Evolutionary conservation across 2,888 invertebrate genomes (phyloP), one percentile per base, ranked within the genome.

Genomic region (Pachydiplax longipennis): DNA sequence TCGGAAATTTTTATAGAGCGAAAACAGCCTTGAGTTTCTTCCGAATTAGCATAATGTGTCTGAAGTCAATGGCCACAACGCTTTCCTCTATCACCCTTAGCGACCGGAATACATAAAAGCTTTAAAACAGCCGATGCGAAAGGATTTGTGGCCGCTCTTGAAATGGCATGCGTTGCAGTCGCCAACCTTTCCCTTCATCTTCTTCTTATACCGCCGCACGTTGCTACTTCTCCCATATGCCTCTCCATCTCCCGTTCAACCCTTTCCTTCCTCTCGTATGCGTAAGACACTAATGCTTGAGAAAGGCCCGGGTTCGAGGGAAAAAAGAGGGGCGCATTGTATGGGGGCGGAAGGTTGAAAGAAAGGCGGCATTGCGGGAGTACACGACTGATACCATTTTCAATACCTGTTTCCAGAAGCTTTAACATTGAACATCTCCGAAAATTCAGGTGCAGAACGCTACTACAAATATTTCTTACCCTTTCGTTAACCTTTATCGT

Each of bases 281-380:
- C 25, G 10, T n/a, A 83, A 53, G 83, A 61, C 87, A 61, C 35
- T 87, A 87, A 87, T 37, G 87, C 87, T 87, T 87, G 87, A 22
- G 87, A 61, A 87, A 87, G 87, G 87, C 61, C 87, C 22, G 61
- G 87, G 87, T 65, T 87, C 37, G 61, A 40, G 58, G 58, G 10
- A 48, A 18, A 61, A 58, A 37, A 53, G n/a, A 61, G 58, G 31
- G 37, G 58, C 31, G 53, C 44, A 83, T 31, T 31, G 48, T 58
- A 58, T 61, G 37, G 61, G 87, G 61, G 37, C 35, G 87, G 58
- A 37, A 58, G 61, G 61, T 37, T 58, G 61, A 87, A 58, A 87
- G 61, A 37, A 31, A 37, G 61, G n/a, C 22, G 18, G 31, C 82
- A 31, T 18, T 58, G 87, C 61, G 87, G 87, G 87, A 40, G 22